phyloP scores from a whole-genome alignment of 2,113 vertebrate species.

The Aldabrachelys gigantea region DNA sequence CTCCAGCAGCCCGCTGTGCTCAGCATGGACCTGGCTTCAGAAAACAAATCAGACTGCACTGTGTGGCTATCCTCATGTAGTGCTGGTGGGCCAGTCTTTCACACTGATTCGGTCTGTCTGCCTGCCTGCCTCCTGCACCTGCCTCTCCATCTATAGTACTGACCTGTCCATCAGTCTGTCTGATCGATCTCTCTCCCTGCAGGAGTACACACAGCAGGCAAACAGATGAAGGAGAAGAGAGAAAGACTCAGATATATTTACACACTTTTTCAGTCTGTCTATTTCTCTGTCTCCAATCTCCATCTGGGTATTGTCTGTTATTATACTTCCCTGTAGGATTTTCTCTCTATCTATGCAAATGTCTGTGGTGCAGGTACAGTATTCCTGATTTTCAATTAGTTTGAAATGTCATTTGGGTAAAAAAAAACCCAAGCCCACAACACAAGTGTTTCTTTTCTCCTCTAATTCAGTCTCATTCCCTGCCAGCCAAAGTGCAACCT shows the following conservation, averaged over 20 bases:
- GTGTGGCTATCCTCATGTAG: not conserved
- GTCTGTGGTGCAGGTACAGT: not conserved
- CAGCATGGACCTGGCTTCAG: not conserved
- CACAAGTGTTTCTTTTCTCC: not conserved
- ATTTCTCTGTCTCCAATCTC: slow-evolving; percentile 20
- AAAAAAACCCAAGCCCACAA: not conserved
- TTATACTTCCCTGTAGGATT: not conserved
- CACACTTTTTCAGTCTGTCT: not conserved
- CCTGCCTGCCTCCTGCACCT: not conserved
- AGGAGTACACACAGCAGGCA: not conserved
- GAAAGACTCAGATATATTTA: not conserved
- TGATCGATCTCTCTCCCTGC: not conserved
- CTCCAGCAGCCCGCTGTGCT: not conserved
- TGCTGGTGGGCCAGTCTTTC: not conserved
- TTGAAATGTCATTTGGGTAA: slow-evolving; percentile 3
- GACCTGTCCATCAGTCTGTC: not conserved
- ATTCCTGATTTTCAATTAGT: not conserved
- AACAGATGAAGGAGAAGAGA: not conserved
- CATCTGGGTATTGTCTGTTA: slow-evolving; percentile 12
- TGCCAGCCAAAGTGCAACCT: not conserved
- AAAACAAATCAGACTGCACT: not conserved
- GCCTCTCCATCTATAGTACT: not conserved
- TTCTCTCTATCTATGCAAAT: not conserved
- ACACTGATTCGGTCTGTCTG: not conserved
- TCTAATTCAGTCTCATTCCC: not conserved